phyloP scores from a whole-genome alignment of 1,140 invertebrate species.

The Anoplolepis gracilipes region DNA sequence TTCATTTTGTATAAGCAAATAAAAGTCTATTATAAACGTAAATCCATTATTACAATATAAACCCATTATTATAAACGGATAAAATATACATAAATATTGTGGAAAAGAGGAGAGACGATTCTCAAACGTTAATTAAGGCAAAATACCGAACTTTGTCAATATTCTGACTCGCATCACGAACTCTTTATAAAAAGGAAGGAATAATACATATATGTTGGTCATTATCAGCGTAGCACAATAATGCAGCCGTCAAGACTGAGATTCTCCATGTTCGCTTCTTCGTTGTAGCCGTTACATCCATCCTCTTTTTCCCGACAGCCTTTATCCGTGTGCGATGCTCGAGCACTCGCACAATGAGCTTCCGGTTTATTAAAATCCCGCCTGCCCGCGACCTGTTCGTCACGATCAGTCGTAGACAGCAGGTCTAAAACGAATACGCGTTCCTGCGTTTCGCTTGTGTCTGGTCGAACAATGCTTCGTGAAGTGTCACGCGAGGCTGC shows the following conservation, averaged over 20 bases:
- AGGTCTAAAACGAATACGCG: conserved; percentile 49
- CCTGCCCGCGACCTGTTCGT: conserved; percentile 42
- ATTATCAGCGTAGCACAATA: conserved; percentile 79
- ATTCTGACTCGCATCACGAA: conserved; percentile 54
- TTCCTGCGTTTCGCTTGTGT: conserved; percentile 14
- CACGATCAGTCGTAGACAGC: conserved; percentile 53
- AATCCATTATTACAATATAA: too few species aligned
- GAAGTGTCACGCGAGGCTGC: conserved; percentile 47
- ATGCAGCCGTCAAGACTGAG: conserved; percentile 71
- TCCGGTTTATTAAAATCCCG: conserved; percentile 77
- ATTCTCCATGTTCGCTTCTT: conserved; percentile 62
- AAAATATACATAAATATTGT: not conserved
- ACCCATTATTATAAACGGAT: not conserved
- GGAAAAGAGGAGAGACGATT: not conserved
- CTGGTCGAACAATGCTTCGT: conserved; percentile 42
- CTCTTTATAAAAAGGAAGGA: conserved; percentile 50
- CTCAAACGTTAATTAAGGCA: conserved; percentile 43
- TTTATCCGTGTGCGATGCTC: conserved; percentile 25
- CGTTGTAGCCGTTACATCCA: conserved; percentile 60
- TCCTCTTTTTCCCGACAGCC: conserved; percentile 40
- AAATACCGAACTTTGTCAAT: conserved; percentile 62
- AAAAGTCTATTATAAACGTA: too few species aligned
- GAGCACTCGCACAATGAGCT: conserved; percentile 69
- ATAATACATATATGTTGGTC: conserved; percentile 60
- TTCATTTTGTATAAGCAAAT: too few species aligned